These are phyloP conservation scores for Silurus glanis DNA, from an alignment of 2,113 vertebrate genomes.

Conservation along the genomic window DNA sequence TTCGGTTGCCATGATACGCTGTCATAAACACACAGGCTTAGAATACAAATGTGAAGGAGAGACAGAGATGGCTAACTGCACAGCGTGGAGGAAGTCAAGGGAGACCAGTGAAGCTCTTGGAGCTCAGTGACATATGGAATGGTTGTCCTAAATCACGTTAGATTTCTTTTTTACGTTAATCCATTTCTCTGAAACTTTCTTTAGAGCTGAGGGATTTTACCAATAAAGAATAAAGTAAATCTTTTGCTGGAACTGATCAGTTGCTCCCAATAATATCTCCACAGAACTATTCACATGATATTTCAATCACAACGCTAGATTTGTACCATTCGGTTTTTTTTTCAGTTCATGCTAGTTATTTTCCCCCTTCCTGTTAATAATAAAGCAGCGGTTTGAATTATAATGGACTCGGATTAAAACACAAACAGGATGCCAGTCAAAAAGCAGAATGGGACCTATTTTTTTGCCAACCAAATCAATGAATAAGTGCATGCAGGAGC, in stretches of 20 bases:
- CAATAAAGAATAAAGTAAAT: not conserved
- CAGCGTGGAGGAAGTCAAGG: conserved; percentile 29
- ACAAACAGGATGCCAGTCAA: not conserved
- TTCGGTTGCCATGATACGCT: conserved; percentile 55
- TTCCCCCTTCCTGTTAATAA: not conserved
- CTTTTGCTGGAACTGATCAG: not conserved
- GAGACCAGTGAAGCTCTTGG: conserved; percentile 1
- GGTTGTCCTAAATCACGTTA: not conserved
- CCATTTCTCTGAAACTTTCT: conserved; percentile 15
- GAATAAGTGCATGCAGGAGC: conserved; percentile 12
- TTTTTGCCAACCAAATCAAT: conserved; percentile 19
- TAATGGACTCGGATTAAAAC: conserved; percentile 29
- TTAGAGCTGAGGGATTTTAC: not conserved
- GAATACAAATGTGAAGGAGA: conserved; percentile 51
- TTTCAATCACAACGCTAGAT: not conserved
- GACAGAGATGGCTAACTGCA: conserved; percentile 24
- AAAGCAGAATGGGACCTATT: conserved; percentile 6
- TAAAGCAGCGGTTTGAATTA: conserved; percentile 21
- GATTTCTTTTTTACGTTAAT: not conserved
- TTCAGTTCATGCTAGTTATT: not conserved
- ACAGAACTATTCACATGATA: not conserved
- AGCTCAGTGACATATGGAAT: conserved; percentile 10
- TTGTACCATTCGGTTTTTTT: not conserved
- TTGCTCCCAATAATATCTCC: not conserved
- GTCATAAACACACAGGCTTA: conserved; percentile 51